Percentiles rank a stretch among this genome's conserved stretches.
Evolutionary conservation across 2,113 vertebrate species (phyloP).

Genomic region (Argyrosomus japonicus): DNA sequence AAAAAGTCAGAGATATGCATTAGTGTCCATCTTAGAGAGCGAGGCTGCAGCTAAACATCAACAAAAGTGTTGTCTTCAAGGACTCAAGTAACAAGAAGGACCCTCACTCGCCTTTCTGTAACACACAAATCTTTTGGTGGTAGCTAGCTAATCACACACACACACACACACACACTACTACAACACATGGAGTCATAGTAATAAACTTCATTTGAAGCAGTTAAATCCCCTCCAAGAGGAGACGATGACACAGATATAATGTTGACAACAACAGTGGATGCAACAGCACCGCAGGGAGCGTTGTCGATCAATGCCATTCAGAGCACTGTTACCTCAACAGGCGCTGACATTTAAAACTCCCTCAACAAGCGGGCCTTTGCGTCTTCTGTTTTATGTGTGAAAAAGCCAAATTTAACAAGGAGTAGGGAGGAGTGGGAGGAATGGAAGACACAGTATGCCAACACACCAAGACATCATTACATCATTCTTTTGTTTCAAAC

Average conservation of each 20-base stretch:
- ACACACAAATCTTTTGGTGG: not conserved
- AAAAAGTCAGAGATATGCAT: constrained; percentile 3
- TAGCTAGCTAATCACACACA: not conserved
- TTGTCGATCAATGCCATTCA: not conserved
- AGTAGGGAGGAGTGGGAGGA: not conserved
- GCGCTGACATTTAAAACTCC: not conserved
- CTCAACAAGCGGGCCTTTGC: not conserved
- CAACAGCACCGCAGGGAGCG: not conserved
- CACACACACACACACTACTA: not conserved
- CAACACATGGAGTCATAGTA: not conserved
- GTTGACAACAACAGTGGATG: not conserved
- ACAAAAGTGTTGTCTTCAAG: not conserved
- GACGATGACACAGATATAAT: not conserved
- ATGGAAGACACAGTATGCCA: not conserved
- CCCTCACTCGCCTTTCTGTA: not conserved
- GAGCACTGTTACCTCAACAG: not conserved
- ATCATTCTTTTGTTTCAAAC: not conserved
- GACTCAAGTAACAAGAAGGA: not conserved
- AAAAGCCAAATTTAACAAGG: not conserved
- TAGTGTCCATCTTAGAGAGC: constrained; percentile 4
- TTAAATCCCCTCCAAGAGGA: not conserved
- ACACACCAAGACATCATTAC: not conserved
- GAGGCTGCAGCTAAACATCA: constrained; percentile 12
- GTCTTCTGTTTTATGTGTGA: not conserved
- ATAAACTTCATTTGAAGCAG: not conserved